Percentiles rank a stretch among this genome's conserved stretches.
Evolutionary conservation across 2,797 vertebrate species (phyloP).

Genomic region (Avahi laniger): DNA sequence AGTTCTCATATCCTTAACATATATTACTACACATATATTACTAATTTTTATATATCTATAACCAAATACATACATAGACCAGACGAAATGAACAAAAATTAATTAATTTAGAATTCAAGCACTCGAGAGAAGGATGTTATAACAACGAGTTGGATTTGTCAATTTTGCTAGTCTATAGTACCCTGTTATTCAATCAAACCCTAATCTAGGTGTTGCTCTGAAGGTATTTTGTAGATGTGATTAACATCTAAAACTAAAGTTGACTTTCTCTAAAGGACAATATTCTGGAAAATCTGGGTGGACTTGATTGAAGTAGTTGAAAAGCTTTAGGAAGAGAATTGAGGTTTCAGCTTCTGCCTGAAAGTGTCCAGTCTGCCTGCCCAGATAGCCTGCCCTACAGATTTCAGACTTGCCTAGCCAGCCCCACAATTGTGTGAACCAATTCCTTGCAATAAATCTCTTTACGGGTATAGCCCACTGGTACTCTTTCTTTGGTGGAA

Average conservation of each 20-base stretch:
- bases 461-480: not conserved
- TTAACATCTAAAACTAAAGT: not conserved
- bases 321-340: not conserved
- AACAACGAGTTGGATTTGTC: not conserved
- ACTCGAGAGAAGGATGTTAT: not conserved
- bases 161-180: not conserved
- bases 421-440: not conserved
- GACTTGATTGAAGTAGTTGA: not conserved
- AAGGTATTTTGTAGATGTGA: not conserved
- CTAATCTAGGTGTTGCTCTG: not conserved
- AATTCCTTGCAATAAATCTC: not conserved
- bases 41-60: not conserved
- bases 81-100: not conserved
- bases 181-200: not conserved
- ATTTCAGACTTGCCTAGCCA: not conserved
- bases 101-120: not conserved
- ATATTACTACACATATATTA: not conserved
- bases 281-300: not conserved
- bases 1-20: not conserved
- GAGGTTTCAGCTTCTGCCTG: not conserved
- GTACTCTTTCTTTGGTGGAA: not conserved
- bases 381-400: not conserved
- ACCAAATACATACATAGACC: not conserved
- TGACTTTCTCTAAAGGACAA: not conserved
- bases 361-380: not conserved